These are phyloP conservation scores for Amphiprion percula DNA, from an alignment of 2,113 vertebrate genomes.

Conservation along the genomic window DNA sequence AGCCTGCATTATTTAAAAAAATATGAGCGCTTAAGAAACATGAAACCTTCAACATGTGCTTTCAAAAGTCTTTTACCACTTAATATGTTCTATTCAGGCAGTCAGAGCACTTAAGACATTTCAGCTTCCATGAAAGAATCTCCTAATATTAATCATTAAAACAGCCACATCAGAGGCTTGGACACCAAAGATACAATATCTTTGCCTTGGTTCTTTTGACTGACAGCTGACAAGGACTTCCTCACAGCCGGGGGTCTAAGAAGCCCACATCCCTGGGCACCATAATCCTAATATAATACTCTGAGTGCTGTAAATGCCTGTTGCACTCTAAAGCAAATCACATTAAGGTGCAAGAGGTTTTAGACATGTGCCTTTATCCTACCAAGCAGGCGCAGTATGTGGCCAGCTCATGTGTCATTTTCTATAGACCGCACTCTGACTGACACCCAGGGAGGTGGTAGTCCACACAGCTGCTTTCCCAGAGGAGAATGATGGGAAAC, in stretches of 20 bases:
- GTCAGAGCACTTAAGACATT: constrained; percentile 7
- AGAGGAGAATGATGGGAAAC: constrained; percentile 22
- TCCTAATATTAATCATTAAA: constrained; percentile 31
- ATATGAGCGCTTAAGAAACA: background rate
- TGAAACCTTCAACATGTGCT: constrained; percentile 1
- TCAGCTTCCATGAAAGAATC: background rate
- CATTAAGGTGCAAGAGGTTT: constrained; percentile 70
- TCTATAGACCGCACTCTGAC: constrained; percentile 46
- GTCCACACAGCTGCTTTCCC: constrained; percentile 25
- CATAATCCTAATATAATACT: constrained; percentile 67
- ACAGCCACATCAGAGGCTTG: constrained; percentile 9
- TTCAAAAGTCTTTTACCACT: constrained; percentile 5
- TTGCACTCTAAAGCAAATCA: constrained; percentile 71
- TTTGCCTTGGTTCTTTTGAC: constrained; percentile 43
- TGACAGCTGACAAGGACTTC: constrained; percentile 68
- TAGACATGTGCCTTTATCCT: constrained; percentile 69
- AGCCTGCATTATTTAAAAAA: background rate
- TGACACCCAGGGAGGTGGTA: constrained; percentile 44
- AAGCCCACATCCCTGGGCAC: constrained; percentile 49
- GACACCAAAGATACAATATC: constrained; percentile 25
- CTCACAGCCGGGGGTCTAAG: constrained; percentile 60
- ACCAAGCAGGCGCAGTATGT: constrained; percentile 70
- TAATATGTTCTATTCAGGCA: constrained; percentile 21
- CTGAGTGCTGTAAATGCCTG: constrained; percentile 56
- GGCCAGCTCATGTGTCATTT: constrained; percentile 71